Percentiles rank a stretch among this genome's conserved stretches.
phyloP scores from a whole-genome alignment of 2,797 vertebrate genomes.

The Liparis tanakae region DNA sequence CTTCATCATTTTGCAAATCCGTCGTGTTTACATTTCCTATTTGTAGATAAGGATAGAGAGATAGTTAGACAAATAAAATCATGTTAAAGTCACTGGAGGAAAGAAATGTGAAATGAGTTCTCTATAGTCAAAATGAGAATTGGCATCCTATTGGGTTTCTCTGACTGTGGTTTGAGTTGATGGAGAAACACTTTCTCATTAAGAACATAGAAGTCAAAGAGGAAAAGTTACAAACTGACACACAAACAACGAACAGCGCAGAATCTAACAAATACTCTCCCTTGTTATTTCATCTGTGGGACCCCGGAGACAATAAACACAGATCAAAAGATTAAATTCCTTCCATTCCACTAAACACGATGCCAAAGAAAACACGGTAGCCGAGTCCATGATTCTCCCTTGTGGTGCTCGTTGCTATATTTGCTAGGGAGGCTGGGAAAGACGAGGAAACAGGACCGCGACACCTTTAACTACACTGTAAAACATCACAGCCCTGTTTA shows the following conservation, averaged over 20 bases:
- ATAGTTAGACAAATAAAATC: constrained; percentile 9
- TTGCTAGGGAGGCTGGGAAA: constrained; percentile 71
- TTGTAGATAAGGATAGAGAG: neutral
- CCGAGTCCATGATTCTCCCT: constrained; percentile 48
- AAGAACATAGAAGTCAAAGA: neutral
- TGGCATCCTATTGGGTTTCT: neutral
- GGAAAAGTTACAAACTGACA: neutral
- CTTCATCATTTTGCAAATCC: constrained; percentile 15
- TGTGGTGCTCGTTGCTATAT: constrained; percentile 72
- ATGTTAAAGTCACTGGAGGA: neutral
- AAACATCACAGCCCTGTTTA: too few species aligned
- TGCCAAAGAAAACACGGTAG: constrained; percentile 65
- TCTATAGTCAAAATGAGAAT: neutral
- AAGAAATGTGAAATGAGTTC: neutral
- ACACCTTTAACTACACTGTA: constrained; percentile 74
- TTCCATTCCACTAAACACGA: constrained; percentile 37
- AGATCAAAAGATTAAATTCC: constrained; percentile 62
- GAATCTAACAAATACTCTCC: constrained; percentile 17
- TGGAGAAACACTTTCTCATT: neutral
- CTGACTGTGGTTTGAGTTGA: neutral
- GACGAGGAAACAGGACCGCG: constrained; percentile 51
- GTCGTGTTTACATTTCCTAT: constrained; percentile 13
- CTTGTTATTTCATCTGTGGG: constrained; percentile 40
- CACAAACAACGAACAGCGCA: constrained; percentile 21
- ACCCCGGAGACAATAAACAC: constrained; percentile 40